Base-by-base conservation (phyloP, 1,140 invertebrate species). In the Panulirus ornatus region DNA sequence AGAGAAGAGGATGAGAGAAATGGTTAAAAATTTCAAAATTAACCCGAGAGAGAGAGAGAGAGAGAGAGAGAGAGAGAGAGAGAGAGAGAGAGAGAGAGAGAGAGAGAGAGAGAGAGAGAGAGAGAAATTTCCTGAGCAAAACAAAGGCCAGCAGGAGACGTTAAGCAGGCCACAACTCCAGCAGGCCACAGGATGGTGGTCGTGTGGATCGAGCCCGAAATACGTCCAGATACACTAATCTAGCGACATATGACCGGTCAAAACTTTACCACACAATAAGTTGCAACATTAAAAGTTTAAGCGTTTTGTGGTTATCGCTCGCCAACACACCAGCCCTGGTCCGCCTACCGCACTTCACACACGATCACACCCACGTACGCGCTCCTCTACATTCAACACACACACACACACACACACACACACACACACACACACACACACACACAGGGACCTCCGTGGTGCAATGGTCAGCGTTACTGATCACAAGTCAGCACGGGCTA, bases 1-100 rank as follows among this genome's bases (percentile, higher is more conserved):
- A 19, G 30, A 38, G 40, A 42, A 38, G 2, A 76, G 30, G 73
- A 42, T 36, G 40, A 30, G 40, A 42, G 8, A 42, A 34, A 42
- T 38, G 22, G 5, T 36, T 38, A 38, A 76, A 42, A 30, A 2
- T 76, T 76, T 5, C 30, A 76, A 34, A 42, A 38, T 36, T 8
- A 76, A 22, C 30, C 9, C 8, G 70, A 54, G 51, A 54, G 51
- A 54, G 51, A 54, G 51, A 54, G 51, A 54, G 51, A 54, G 51
- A 54, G 51, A 54, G 51, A 54, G 51, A 54, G 51, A 54, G 51
- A 54, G 51, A 54, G 51, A 54, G 51, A 54, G 51, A 54, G 51
- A 54, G 51, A 54, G 51, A 54, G 51, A 22, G 9, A 22, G 51
- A 54, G 70, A 54, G 51, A 54, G 9, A 22, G 51, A 9, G 9